phyloP scores from a whole-genome alignment of 2,113 vertebrate genomes.

The Sphyrna mokarran region DNA sequence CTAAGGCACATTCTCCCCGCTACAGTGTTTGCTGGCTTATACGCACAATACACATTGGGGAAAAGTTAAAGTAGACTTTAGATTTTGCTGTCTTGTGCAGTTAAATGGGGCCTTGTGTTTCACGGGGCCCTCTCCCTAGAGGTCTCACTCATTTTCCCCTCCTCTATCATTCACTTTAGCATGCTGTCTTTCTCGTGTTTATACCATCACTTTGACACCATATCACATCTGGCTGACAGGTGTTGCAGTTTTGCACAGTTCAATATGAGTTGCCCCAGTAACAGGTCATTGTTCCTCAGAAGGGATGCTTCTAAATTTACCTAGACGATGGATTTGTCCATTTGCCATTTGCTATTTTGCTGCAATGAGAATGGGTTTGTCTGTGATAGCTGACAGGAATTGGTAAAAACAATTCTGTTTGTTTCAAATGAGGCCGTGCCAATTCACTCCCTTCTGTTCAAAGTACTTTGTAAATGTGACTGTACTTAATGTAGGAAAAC shows the following conservation, averaged over 20 bases:
- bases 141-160: not conserved
- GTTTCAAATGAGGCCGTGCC: not conserved
- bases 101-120: not conserved
- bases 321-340: not conserved
- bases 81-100: not conserved
- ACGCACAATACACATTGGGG: not conserved
- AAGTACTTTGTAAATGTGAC: not conserved
- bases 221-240: not conserved
- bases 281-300: not conserved
- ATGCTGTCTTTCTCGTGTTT: not conserved
- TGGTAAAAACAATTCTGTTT: not conserved
- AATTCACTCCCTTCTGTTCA: not conserved
- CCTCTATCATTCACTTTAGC: not conserved
- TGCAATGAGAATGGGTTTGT: not conserved
- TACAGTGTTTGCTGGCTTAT: too few relatives aligned
- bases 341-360: not conserved
- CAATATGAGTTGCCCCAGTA: not conserved
- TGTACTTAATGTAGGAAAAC: not conserved
- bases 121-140: not conserved
- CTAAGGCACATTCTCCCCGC: too few relatives aligned
- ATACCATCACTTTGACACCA: not conserved
- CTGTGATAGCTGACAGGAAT: not conserved
- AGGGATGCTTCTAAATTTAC: not conserved
- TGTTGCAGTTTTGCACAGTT: not conserved
- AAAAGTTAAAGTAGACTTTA: not conserved